A percentile compares a stretch with the other conserved stretches of the same genome.
These are phyloP conservation scores for Blera fallax DNA, from an alignment of 2,888 invertebrate species.

Conservation along the genomic window DNA sequence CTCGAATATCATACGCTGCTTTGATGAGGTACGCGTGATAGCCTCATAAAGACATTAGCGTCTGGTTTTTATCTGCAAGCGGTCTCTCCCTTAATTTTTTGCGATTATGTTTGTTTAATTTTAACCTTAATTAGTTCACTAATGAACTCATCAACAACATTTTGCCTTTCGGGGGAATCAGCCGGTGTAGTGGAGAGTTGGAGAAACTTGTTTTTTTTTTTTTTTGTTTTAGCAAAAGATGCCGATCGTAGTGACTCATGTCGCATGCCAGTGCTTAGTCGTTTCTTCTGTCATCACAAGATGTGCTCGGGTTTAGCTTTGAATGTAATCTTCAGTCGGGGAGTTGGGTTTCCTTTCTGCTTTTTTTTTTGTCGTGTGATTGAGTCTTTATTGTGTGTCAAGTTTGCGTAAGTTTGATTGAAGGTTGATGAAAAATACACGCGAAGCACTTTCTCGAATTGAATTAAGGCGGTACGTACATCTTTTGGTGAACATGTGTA, in stretches of 20 bases:
- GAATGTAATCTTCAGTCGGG: neutral
- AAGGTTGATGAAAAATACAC: neutral
- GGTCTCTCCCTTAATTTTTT: slow-evolving; percentile 69
- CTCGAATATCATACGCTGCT: slow-evolving; percentile 36
- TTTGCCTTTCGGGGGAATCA: slow-evolving; percentile 44
- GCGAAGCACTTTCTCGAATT: neutral
- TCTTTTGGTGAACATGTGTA: neutral
- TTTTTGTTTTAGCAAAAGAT: slow-evolving; percentile 22
- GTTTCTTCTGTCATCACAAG: slow-evolving; percentile 30
- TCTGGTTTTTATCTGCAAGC: slow-evolving; percentile 31
- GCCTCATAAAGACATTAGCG: slow-evolving; percentile 64
- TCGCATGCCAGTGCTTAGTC: slow-evolving; percentile 55
- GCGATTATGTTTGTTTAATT: slow-evolving; percentile 78
- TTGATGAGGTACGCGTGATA: slow-evolving; percentile 59
- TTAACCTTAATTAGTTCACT: slow-evolving; percentile 80
- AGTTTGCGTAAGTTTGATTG: slow-evolving; percentile 39
- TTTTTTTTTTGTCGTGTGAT: slow-evolving; percentile 6
- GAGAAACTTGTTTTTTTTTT: slow-evolving; percentile 62
- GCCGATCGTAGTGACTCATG: slow-evolving; percentile 63
- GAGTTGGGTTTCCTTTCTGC: neutral
- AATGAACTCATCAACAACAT: slow-evolving; percentile 80
- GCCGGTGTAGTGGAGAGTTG: neutral
- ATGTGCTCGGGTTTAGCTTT: neutral
- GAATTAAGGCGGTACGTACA: neutral
- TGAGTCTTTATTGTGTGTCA: slow-evolving; percentile 43